Percentiles rank a stretch among this genome's conserved stretches.
Conservation (phyloP, 2,888 invertebrate species). For the Diploptera punctata region DNA sequence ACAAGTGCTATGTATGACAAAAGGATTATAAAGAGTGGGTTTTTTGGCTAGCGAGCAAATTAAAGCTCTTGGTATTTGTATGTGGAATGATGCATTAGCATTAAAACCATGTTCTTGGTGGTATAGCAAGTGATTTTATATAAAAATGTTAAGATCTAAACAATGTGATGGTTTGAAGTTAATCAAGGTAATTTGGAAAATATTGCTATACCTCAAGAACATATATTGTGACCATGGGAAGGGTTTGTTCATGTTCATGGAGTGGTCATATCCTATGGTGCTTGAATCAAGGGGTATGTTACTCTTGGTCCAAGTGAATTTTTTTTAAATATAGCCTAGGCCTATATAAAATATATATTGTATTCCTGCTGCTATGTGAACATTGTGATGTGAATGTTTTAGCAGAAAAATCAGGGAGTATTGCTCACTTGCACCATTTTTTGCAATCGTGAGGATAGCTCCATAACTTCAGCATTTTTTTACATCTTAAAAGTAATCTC, state of each 20-base stretch:
- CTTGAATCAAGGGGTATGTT: constrained; percentile 50
- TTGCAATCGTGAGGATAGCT: constrained; percentile 20
- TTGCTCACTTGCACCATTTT: constrained; percentile 12
- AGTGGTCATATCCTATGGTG: constrained; percentile 39
- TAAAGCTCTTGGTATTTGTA: constrained; percentile 18
- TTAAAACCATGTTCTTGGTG: constrained; percentile 38
- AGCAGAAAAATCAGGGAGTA: constrained; percentile 52
- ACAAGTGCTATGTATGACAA: constrained; percentile 33
- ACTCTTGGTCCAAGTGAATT: constrained; percentile 59
- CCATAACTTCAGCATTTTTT: constrained; percentile 16
- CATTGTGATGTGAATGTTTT: constrained; percentile 73
- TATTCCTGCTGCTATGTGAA: constrained; percentile 69
- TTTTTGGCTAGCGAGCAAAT: constrained; percentile 38
- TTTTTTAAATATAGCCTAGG: constrained; percentile 65
- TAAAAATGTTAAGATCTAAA: not conserved
- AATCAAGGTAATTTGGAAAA: constrained; percentile 7
- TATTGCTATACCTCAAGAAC: constrained; percentile 37
- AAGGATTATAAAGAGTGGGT: constrained; percentile 40
- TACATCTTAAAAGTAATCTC: constrained; percentile 4
- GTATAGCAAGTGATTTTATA: constrained; percentile 38
- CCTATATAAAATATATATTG: constrained; percentile 67
- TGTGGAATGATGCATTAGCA: not conserved
- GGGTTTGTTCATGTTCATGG: constrained; percentile 39
- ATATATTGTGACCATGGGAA: constrained; percentile 30
- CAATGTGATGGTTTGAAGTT: not conserved